Evolutionary conservation across 2,888 invertebrate species (phyloP).

Genomic region (Toxonevra muliebris): DNA sequence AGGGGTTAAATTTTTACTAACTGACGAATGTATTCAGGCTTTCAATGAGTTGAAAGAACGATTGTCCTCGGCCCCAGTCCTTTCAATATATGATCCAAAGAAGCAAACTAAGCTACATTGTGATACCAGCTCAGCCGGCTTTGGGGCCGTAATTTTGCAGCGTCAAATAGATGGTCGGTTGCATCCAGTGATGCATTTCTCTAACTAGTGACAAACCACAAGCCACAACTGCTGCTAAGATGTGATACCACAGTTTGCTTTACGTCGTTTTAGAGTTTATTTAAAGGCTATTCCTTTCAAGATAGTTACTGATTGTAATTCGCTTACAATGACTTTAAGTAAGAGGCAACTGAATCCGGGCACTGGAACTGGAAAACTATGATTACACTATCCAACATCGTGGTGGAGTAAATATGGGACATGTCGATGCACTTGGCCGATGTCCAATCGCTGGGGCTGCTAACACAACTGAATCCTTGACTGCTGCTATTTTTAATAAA

Average conservation of each 20-base stretch:
- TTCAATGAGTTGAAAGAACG: constrained; percentile 8
- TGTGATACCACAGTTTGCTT: constrained; percentile 49
- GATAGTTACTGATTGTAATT: constrained; percentile 35
- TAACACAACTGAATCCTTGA: neutral
- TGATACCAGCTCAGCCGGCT: constrained; percentile 31
- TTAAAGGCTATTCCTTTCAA: constrained; percentile 34
- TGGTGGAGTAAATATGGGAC: constrained; percentile 1
- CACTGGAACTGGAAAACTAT: constrained; percentile 7
- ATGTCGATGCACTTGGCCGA: constrained; percentile 6
- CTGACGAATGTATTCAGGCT: constrained; percentile 4
- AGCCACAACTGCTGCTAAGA: constrained; percentile 21
- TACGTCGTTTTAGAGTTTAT: constrained; percentile 34
- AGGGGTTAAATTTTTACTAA: constrained; percentile 5
- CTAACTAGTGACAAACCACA: too few relatives aligned
- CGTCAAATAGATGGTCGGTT: constrained; percentile 27
- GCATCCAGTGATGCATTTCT: constrained; percentile 31
- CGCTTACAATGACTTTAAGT: constrained; percentile 20
- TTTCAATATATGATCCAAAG: constrained; percentile 23
- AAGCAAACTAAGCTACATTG: constrained; percentile 29
- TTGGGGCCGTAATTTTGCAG: constrained; percentile 29
- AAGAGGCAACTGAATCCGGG: constrained; percentile 30
- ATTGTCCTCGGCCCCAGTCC: constrained; percentile 14
- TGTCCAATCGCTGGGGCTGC: neutral
- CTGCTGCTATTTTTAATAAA: neutral
- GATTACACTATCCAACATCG: constrained; percentile 3